phyloP scores from a whole-genome alignment of 2,113 vertebrate genomes.

The Tichodroma muraria region DNA sequence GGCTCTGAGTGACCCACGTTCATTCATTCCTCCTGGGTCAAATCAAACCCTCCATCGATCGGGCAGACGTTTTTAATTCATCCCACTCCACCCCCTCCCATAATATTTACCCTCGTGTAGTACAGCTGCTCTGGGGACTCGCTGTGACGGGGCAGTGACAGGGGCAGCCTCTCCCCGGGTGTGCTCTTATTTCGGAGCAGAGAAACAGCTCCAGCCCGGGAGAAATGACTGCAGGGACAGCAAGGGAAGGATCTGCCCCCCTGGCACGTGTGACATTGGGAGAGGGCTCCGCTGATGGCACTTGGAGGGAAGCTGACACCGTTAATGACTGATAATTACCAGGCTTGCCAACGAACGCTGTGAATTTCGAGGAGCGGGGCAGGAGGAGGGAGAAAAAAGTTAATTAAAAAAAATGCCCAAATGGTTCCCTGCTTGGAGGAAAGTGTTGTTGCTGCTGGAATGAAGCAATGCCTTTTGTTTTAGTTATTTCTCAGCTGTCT shows the following conservation, averaged over 20 bases:
- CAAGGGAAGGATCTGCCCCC: background rate
- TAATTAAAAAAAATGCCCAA: constrained; percentile 47
- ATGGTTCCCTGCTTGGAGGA: background rate
- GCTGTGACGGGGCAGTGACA: background rate
- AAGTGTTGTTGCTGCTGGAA: constrained; percentile 12
- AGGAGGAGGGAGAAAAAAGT: background rate
- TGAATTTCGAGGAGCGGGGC: background rate
- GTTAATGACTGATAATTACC: background rate
- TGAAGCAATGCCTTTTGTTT: background rate
- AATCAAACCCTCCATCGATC: constrained; percentile 2
- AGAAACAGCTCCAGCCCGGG: background rate
- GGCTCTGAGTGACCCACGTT: background rate
- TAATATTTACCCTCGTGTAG: background rate
- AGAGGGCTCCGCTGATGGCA: background rate
- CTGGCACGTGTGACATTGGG: background rate
- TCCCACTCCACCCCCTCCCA: background rate
- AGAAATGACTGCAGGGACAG: background rate
- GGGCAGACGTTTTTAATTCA: constrained; percentile 4
- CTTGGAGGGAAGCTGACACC: background rate
- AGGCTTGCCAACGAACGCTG: background rate
- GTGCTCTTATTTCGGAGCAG: accelerated
- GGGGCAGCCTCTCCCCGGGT: background rate
- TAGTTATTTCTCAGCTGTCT: constrained; percentile 20
- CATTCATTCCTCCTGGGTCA: background rate
- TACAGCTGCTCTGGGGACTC: background rate